Evolutionary conservation across 2,797 vertebrate genomes (phyloP), one percentile per base, ranked within the genome.

Genomic region (Trematocara caparti): DNA sequence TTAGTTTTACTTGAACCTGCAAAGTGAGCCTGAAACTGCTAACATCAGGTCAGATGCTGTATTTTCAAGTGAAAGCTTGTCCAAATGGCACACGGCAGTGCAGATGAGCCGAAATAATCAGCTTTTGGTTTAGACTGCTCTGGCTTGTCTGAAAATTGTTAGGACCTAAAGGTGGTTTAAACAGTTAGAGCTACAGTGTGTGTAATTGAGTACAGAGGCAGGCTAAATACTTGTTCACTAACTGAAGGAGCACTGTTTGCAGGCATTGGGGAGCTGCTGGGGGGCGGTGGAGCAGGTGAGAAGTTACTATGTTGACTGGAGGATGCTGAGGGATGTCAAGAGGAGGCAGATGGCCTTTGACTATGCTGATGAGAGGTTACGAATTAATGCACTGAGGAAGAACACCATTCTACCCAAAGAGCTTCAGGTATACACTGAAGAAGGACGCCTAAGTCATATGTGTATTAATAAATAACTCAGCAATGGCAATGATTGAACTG

Each of bases 261-360:
- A 97, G 96, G 94, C 88, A 13, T 76, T 92, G 81, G 90, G 93
- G 77, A 92, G 84, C 82, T 92, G 96, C 80, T 92, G 93, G 86
- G 93, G 89, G 14, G 83, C 83, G 2, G 45, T 92, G 85, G 91
- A 95, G 82, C 98, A 97, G 84, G 94, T 86, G 73, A 94, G 98
- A 83, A 80, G 95, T 76, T 96, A 98, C 88, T 98, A 98, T 0
- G 98, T 98, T 10, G 87, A 99, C 92, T 99, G 99, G 98, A 96
- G 93, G 89, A 99, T 99, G 98, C 80, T 98, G 59, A 96, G 98
- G 47, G 98, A 99, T 3, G 96, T 99, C 32, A 99, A 99, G 92
- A 97, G 98, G 74, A 95, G 99, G 90, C 96, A 96, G 76, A 93
- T 97, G 95, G 97, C 98, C 0, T 98, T 95, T 5, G 98, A 99